Evolutionary conservation across 2,797 vertebrate species (phyloP).

Genomic region (Lepus townsendii): DNA sequence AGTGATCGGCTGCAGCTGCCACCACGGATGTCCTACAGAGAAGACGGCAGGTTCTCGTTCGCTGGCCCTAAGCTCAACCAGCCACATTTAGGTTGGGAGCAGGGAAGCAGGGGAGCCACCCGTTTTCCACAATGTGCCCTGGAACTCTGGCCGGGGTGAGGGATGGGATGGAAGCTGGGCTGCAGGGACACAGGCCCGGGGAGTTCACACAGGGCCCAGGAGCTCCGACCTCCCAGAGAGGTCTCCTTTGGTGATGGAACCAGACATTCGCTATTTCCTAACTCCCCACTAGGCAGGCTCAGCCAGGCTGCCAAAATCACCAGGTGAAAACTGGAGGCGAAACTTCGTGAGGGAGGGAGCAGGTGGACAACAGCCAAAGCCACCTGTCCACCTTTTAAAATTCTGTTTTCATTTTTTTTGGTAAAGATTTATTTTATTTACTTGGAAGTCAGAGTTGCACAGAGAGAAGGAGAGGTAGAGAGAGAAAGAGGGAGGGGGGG

Average conservation of each 20-base stretch:
- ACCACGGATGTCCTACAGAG: background rate
- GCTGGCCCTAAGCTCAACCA: background rate
- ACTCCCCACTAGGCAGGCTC: background rate
- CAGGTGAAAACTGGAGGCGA: background rate
- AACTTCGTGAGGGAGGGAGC: background rate
- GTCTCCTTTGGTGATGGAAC: background rate
- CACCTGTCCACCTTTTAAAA: too few relatives aligned
- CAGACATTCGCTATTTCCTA: background rate
- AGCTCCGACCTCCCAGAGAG: background rate
- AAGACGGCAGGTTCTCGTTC: background rate
- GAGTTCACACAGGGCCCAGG: conserved; percentile 28
- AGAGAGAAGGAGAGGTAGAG: too few relatives aligned
- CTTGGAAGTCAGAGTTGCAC: too few relatives aligned
- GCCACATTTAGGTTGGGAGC: background rate
- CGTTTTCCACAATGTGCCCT: background rate
- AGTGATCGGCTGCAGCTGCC: too few relatives aligned
- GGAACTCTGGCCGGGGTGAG: background rate
- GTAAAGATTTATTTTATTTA: too few relatives aligned
- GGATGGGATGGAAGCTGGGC: background rate
- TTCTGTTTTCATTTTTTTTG: too few relatives aligned
- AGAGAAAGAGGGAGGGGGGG: too few relatives aligned
- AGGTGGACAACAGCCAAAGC: background rate
- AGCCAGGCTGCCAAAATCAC: background rate
- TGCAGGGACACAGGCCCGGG: background rate
- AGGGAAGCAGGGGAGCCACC: background rate